These are phyloP conservation scores for Orientallactaga bullata DNA, from an alignment of 2,113 vertebrate species.

Conservation along the genomic window DNA sequence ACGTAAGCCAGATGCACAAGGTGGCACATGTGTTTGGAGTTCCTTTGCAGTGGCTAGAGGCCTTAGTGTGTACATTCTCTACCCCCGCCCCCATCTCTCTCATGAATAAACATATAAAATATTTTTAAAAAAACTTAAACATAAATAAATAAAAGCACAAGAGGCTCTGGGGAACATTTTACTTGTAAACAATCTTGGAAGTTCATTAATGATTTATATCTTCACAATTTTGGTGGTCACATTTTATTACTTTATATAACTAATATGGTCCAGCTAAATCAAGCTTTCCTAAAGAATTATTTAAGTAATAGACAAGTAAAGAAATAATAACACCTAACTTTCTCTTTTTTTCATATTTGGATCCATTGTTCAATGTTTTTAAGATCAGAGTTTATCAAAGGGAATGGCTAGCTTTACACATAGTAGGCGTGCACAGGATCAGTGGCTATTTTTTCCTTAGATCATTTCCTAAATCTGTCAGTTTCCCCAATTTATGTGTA, in stretches of 20 bases:
- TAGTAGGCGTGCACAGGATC: neutral
- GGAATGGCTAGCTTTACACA: neutral
- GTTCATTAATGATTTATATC: neutral
- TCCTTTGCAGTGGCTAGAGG: too few relatives aligned
- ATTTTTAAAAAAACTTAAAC: too few relatives aligned
- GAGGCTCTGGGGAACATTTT: too few relatives aligned
- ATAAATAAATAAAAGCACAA: too few relatives aligned
- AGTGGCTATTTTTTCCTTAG: neutral
- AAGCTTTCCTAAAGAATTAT: neutral
- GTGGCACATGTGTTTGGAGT: too few relatives aligned
- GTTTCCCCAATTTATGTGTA: neutral
- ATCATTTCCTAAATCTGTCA: neutral
- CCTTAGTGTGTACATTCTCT: too few relatives aligned
- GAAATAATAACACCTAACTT: neutral
- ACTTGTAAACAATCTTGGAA: neutral
- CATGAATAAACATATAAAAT: too few relatives aligned
- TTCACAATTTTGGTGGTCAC: neutral
- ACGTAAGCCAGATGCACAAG: too few relatives aligned
- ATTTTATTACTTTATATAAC: neutral
- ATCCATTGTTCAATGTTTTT: neutral
- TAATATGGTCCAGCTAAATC: neutral
- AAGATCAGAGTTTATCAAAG: neutral
- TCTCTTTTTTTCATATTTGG: neutral
- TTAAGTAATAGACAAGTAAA: neutral
- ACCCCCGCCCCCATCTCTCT: too few relatives aligned